A percentile compares a stretch with the other conserved stretches of the same genome.
Evolutionary conservation across 2,888 invertebrate species (phyloP).

Genomic region (Microdon myrmicae): DNA sequence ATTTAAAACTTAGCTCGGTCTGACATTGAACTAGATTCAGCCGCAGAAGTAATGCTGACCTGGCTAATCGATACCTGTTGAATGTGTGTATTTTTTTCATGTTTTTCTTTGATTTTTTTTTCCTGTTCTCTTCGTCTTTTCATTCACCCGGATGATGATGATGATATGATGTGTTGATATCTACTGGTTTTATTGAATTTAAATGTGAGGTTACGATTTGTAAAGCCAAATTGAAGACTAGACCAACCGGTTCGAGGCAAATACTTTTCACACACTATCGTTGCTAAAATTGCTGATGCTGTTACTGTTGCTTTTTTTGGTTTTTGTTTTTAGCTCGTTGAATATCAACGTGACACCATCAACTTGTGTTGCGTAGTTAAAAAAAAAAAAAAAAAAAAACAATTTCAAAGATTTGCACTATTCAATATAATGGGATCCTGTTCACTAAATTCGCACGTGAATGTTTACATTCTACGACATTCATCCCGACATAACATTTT

Average conservation of each 20-base stretch:
- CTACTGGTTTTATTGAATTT: slow-evolving; percentile 40
- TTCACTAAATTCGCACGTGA: too few species aligned
- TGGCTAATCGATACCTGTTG: too few species aligned
- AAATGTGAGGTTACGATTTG: slow-evolving; percentile 28
- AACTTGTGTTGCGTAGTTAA: too few species aligned
- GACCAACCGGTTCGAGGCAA: slow-evolving; percentile 33
- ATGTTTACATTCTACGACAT: too few species aligned
- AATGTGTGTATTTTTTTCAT: too few species aligned
- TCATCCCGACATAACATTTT: too few species aligned
- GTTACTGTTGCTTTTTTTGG: slow-evolving; percentile 10
- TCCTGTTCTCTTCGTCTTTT: too few species aligned
- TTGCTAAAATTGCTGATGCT: slow-evolving; percentile 7
- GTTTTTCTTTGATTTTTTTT: too few species aligned
- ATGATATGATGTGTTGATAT: slow-evolving; percentile 23
- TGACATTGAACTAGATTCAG: slow-evolving; percentile 52
- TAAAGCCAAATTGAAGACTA: slow-evolving; percentile 37
- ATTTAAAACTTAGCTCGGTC: slow-evolving; percentile 30
- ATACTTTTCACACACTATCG: slow-evolving; percentile 25
- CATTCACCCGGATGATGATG: too few species aligned
- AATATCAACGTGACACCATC: too few species aligned
- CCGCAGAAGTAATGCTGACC: slow-evolving; percentile 11
- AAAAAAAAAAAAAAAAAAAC: slow-evolving; percentile 5
- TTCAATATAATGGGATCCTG: too few species aligned
- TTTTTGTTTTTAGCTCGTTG: too few species aligned
- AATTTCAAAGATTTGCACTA: slow-evolving; percentile 17